phyloP scores from a whole-genome alignment of 64 coral and sea anemone species.

The Porites lutea region DNA sequence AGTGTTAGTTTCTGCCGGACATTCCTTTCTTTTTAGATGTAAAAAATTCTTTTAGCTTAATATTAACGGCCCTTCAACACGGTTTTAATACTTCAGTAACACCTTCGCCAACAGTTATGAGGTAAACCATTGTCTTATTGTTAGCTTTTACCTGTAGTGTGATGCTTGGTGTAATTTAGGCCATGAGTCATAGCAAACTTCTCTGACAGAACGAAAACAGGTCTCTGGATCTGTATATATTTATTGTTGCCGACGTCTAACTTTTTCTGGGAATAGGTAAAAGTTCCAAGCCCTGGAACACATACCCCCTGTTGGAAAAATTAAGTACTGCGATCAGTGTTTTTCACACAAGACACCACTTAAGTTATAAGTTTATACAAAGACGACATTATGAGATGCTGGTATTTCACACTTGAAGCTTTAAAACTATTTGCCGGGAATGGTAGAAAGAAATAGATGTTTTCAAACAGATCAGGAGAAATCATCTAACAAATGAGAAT shows the following conservation, averaged over 20 bases:
- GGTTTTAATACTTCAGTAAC: not conserved
- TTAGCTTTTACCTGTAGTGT: slow-evolving; percentile 81
- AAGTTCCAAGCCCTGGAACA: slow-evolving; percentile 89
- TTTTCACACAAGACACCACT: not conserved
- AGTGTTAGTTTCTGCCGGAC: too few species aligned
- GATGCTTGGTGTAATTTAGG: slow-evolving; percentile 88
- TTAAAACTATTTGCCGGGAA: too few species aligned
- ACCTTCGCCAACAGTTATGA: not conserved
- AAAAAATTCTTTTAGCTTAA: too few species aligned
- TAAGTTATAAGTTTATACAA: not conserved
- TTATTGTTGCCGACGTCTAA: slow-evolving; percentile 95
- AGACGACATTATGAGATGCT: not conserved
- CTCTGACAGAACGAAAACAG: slow-evolving; percentile 94
- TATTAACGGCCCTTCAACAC: too few species aligned
- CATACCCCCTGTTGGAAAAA: slow-evolving; percentile 80
- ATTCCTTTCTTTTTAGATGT: too few species aligned
- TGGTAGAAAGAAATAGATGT: not conserved
- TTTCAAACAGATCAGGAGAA: not conserved
- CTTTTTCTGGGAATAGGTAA: slow-evolving; percentile 96
- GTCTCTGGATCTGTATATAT: slow-evolving; percentile 92
- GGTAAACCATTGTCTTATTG: not conserved
- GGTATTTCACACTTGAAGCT: not conserved
- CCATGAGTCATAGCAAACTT: slow-evolving; percentile 99
- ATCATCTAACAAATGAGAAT: not conserved
- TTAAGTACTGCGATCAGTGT: not conserved